Evolutionary conservation across 2,113 vertebrate species (phyloP), one percentile per base, ranked within the genome.

Genomic region (Pseudolaguvia tuberculata): DNA sequence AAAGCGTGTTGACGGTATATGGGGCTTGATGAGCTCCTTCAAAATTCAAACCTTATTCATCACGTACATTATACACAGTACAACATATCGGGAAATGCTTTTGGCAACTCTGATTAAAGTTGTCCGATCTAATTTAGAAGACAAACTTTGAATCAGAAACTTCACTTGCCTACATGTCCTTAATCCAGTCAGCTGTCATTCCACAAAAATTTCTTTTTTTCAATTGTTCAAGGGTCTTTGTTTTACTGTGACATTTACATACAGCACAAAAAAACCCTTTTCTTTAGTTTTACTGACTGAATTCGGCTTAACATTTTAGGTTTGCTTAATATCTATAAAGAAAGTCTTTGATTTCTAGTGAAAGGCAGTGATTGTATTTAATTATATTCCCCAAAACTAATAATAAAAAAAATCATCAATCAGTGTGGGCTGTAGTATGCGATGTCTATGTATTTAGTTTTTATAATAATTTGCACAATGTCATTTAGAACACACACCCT

Each of bases 381-480:
- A 42, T 1, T 57, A 56, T 70, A 20, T 51, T 58, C 67, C 67
- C 57, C 86, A 20, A 59, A 59, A 68, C 80, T 78, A 80, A 88
- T 83, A 88, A 76, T 91, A 86, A 88, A 86, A 84, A 86, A 55
- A 78, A 84, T 78, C 87, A 91, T 86, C 83, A 73, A n/a, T 86
- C 85, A 87, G 72, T 89, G 86, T 86, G 84, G 90, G 82, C 86
- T 81, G 53, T 89, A 88, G 87, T 91, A 86, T 88, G 87, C 85
- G 83, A 87, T 89, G 86, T 90, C 78, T 92, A 83, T 88, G 86
- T 93, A 85, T 91, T 93, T 93, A 85, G 88, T 90, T 92, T 92
- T 90, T 94, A 90, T 84, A 87, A 89, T 88, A 87, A 91, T 91
- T 93, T 94, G 93, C 93, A 95, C 90, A 91, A 86, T 84, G 87